phyloP scores from a whole-genome alignment of 2,113 vertebrate genomes.

The Petaurus breviceps region DNA sequence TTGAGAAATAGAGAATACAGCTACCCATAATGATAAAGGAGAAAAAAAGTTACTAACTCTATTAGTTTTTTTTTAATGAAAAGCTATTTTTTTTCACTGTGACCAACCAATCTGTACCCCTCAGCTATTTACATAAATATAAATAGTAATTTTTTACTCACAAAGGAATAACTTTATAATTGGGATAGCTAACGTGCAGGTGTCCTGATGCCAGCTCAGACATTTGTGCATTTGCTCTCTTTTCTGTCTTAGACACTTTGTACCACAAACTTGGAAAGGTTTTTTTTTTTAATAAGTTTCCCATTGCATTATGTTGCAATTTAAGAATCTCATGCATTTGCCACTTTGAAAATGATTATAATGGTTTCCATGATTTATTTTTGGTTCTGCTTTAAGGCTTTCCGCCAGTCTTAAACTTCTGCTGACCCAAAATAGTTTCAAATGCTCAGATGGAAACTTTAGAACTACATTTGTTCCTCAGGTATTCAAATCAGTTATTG shows the following conservation, averaged over 20 bases:
- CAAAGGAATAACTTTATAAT: slow-evolving; percentile 40
- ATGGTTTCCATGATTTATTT: slow-evolving; percentile 78
- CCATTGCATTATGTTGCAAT: slow-evolving; percentile 73
- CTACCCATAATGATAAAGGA: slow-evolving; percentile 9
- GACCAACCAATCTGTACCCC: background rate
- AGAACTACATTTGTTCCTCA: slow-evolving; percentile 67
- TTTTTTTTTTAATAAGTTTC: slow-evolving; percentile 70
- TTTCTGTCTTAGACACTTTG: slow-evolving; percentile 38
- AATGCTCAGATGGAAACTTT: slow-evolving; percentile 72
- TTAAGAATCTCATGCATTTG: slow-evolving; percentile 75
- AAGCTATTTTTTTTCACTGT: background rate
- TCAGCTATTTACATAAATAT: background rate
- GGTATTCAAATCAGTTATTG: slow-evolving; percentile 55
- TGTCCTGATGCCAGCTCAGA: background rate
- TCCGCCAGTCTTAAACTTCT: slow-evolving; percentile 77
- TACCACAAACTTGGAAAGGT: slow-evolving; percentile 55
- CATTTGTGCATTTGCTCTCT: slow-evolving; percentile 22
- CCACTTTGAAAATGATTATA: slow-evolving; percentile 76
- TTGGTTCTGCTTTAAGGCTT: slow-evolving; percentile 72
- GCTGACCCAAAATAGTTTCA: slow-evolving; percentile 78
- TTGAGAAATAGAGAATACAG: background rate
- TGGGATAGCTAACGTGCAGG: slow-evolving; percentile 46
- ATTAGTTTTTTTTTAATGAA: slow-evolving; percentile 66
- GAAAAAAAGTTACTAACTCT: slow-evolving; percentile 41
- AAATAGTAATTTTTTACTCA: slow-evolving; percentile 34